Evolutionary conservation across 1,140 invertebrate species (phyloP), one percentile per base, ranked within the genome.

Genomic region (Trichonephila clavipes): DNA sequence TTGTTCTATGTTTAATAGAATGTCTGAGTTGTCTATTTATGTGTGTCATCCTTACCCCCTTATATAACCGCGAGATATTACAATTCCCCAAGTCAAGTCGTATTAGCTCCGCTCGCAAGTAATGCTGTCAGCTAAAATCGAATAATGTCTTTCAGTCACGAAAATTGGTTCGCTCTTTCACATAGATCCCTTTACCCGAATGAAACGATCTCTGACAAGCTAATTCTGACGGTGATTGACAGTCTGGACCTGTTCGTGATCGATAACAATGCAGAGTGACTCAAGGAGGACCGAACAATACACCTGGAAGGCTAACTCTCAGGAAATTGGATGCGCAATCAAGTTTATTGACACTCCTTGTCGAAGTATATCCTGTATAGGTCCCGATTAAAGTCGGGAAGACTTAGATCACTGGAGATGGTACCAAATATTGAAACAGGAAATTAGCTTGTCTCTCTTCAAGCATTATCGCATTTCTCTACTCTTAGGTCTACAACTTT

Each of bases 301-400:
- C 51, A 83, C 40, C 51, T 83, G 82, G 40, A 83, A 59, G 40
- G 82, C 44, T 83, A 83, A 83, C 51, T 59, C n/a, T 59, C 82
- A 83, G 82, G 82, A 83, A 83, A 83, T 83, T 83, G 82, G 82
- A 83, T 51, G 40, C 24, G 40, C 82, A 83, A 83, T 83, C 82
- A 83, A 83, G 82, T 83, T n/a, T 44, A 83, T 83, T 59, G 82
- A 83, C 82, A 83, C 44, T 83, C n/a, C 19, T 58, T 59, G 51
- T 51, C 82, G 40, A 58, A 83, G 24, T 83, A 77, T 77, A 77
- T 77, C 69, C 69, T 77, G 82, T 83, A 44, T 83, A 44, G 28
- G 28, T 62, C 44, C 19, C 82, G 82, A 58, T 59, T 58, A 83
- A 83, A 83, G 82, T 51, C 44, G 44, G 21, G 34, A 34, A 18